Evolutionary conservation across 2,113 vertebrate species (phyloP), one percentile per base, ranked within the genome.

Genomic region (Gobio gobio): DNA sequence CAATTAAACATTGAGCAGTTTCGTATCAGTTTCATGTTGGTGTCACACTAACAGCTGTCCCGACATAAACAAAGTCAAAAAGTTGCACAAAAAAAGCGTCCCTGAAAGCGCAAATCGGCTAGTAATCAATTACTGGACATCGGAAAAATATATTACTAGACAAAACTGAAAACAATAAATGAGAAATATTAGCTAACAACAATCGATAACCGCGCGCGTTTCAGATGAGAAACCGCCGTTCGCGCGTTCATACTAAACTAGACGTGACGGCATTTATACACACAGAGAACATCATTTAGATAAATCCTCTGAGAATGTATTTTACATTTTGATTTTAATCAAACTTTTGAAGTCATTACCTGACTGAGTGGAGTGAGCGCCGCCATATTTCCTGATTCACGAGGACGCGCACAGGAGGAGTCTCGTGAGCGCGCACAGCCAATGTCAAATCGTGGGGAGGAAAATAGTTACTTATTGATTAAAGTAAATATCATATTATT

Each of bases 351-450:
- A 90, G 78, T 87, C 87, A 43, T 93, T 97, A 97, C 97, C 96
- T 97, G 96, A 89, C 93, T 91, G 87, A 96, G 92, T 54, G 96
- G 94, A 90, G 96, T 94, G 90, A 97, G 95, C 94, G 97, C 96
- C 91, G 97, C 97, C 97, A 98, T 98, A 93, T 98, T 97, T 95
- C 95, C 96, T 94, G 92, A 89, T 93, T 90, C 88, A 82, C 63
- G 58, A 26, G 88, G 36, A 85, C 63, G 85, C 91, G 92, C 91
- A 33, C 20, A 4, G 22, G 14, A 40, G 78, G 49, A 51, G 49
- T 51, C 13, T 45, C 47, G 47, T 49, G 45, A 45, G 10, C 75
- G 64, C 63, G 64, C 10, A 54, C 5, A 76, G 29, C 3, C 49
- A 40, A 49, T 36, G 56, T 83, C 13, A 83, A 75, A 74, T 12